These are phyloP conservation scores for Pemphigus obesinymphae DNA, from an alignment of 1,140 invertebrate species.

Conservation along the genomic window DNA sequence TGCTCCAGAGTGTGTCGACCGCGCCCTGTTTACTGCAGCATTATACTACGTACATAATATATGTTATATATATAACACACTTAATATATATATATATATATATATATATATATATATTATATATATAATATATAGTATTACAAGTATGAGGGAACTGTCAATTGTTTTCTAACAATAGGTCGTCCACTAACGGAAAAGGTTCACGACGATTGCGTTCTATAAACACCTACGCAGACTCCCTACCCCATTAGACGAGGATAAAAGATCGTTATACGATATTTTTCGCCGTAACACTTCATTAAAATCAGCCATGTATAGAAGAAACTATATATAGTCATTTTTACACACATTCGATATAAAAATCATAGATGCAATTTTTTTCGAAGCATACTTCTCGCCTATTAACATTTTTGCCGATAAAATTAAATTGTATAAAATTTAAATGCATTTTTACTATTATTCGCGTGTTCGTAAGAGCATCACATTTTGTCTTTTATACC, in stretches of 20 bases:
- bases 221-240: not conserved
- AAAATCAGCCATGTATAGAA: too few relatives aligned
- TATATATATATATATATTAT: not conserved
- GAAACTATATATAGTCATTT: not conserved
- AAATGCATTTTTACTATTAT: not conserved
- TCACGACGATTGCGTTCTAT: not conserved
- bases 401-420: too few relatives aligned
- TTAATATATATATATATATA: not conserved
- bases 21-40: constrained; percentile 5
- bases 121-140: too few relatives aligned
- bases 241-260: not conserved
- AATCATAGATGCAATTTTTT: too few relatives aligned
- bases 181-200: not conserved
- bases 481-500: not conserved
- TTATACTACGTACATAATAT: too few relatives aligned
- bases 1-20: constrained; percentile 24
- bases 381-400: too few relatives aligned
- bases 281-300: not conserved
- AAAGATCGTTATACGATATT: not conserved
- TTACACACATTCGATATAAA: too few relatives aligned
- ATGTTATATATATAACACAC: too few relatives aligned
- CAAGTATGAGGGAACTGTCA: constrained; percentile 21
- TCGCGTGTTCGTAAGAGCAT: not conserved
- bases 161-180: constrained; percentile 34
- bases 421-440: too few relatives aligned